phyloP scores from a whole-genome alignment of 2,113 vertebrate species.

The Seriola quinqueradiata region DNA sequence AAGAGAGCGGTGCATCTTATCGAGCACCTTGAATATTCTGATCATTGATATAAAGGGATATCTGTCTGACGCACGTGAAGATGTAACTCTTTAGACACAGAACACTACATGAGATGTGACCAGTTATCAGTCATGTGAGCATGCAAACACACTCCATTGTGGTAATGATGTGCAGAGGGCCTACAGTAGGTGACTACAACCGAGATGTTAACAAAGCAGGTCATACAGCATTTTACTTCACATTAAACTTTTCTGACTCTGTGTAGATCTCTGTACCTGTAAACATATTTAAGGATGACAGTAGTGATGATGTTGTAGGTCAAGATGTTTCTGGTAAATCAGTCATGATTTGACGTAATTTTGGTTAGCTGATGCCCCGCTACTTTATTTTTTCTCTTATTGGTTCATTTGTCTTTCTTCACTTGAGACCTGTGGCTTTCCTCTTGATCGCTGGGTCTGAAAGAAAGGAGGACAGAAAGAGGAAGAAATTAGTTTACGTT shows the following conservation, averaged over 20 bases:
- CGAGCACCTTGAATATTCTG: conserved; percentile 22
- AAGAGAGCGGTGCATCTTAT: conserved; percentile 12
- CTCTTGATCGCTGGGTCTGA: conserved; percentile 66
- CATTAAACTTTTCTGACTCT: conserved; percentile 33
- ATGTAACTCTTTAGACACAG: conserved; percentile 4
- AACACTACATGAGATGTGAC: conserved; percentile 7
- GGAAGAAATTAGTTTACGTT: conserved; percentile 7
- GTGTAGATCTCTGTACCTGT: conserved; percentile 17
- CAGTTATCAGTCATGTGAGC: conserved; percentile 16
- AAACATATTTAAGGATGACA: conserved; percentile 23
- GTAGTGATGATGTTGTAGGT: conserved; percentile 5
- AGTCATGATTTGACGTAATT: conserved; percentile 12
- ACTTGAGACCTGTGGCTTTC: conserved; percentile 40
- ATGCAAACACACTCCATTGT: conserved; percentile 15
- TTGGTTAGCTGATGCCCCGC: conserved; percentile 35
- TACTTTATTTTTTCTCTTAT: conserved; percentile 30
- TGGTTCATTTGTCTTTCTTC: conserved; percentile 20
- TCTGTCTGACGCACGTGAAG: conserved; percentile 14
- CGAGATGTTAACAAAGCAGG: conserved; percentile 21
- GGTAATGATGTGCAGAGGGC: conserved; percentile 9
- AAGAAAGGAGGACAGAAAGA: conserved; percentile 37
- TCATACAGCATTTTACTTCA: conserved; percentile 42
- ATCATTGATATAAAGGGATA: conserved; percentile 35
- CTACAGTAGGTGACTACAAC: conserved; percentile 19
- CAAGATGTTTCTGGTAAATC: conserved; percentile 13